These are phyloP conservation scores for Scyliorhinus canicula DNA, from an alignment of 2,797 vertebrate species.

Conservation along the genomic window DNA sequence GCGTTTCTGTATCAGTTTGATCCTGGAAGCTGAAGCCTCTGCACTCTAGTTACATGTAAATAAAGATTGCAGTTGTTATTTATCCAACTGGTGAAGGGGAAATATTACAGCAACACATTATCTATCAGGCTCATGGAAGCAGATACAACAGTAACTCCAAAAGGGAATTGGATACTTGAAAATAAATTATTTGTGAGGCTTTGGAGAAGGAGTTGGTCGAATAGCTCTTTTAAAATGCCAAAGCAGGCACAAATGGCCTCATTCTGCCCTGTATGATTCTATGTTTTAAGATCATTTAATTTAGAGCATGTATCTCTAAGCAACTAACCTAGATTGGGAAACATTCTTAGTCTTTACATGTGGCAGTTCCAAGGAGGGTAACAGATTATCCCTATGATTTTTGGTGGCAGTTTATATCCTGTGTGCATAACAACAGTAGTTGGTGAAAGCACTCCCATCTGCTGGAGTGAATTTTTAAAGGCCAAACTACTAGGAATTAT, in stretches of 20 bases:
- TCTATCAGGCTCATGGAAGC: neutral
- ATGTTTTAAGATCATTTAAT: neutral
- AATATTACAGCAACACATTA: too few species aligned
- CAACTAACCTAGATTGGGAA: neutral
- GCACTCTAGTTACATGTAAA: too few species aligned
- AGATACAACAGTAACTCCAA: neutral
- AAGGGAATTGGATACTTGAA: neutral
- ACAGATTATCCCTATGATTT: conserved; percentile 46
- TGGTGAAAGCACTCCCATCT: conserved; percentile 44
- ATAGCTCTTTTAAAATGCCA: neutral
- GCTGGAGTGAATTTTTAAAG: conserved; percentile 41
- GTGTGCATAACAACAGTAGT: conserved; percentile 46
- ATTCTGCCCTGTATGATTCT: neutral
- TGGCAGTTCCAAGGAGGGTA: conserved; percentile 45
- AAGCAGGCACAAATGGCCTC: neutral
- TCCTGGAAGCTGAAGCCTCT: too few species aligned
- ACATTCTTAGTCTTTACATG: conserved; percentile 36
- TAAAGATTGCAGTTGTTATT: too few species aligned
- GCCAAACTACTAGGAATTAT: conserved; percentile 9
- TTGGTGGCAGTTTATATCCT: conserved; percentile 49
- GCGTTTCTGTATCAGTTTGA: too few species aligned
- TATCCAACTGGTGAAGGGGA: too few species aligned
- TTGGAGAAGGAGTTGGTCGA: neutral
- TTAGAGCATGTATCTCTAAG: neutral
- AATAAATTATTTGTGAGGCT: neutral